A percentile compares a stretch with the other conserved stretches of the same genome.
Conservation (phyloP, 2,113 vertebrate species). For the Melanostigma gelatinosum region DNA sequence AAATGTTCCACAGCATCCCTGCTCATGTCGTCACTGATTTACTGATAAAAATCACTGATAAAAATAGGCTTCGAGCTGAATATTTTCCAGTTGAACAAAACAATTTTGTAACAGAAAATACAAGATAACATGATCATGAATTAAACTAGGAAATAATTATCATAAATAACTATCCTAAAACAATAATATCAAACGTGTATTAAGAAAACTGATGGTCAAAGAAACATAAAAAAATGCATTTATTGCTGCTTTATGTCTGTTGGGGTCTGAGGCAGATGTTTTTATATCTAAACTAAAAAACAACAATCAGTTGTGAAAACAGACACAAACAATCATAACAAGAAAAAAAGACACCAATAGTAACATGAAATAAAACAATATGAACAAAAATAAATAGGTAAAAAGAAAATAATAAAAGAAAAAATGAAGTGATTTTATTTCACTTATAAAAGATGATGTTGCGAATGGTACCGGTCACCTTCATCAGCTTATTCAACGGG, state of each 20-base stretch:
- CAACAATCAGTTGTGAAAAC: background rate
- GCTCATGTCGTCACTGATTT: constrained; percentile 26
- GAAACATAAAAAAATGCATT: no score
- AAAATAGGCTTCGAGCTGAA: background rate
- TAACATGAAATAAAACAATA: no score
- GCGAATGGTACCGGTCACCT: background rate
- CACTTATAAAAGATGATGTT: no score
- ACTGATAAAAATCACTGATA: no score
- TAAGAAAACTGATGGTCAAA: background rate
- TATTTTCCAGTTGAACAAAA: background rate
- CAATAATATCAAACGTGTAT: background rate
- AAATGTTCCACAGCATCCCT: constrained; percentile 12
- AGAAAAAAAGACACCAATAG: background rate
- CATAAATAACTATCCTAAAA: background rate
- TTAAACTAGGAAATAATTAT: background rate
- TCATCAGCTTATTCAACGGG: background rate
- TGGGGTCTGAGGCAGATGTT: no score
- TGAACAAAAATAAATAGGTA: background rate
- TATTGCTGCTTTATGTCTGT: no score
- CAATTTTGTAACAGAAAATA: no score
- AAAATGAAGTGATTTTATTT: no score
- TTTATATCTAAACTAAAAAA: no score
- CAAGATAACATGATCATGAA: no score
- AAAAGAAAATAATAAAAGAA: background rate
- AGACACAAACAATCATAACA: background rate